Evolutionary conservation across 2,888 invertebrate genomes (phyloP).

Genomic region (Allygus modestus): DNA sequence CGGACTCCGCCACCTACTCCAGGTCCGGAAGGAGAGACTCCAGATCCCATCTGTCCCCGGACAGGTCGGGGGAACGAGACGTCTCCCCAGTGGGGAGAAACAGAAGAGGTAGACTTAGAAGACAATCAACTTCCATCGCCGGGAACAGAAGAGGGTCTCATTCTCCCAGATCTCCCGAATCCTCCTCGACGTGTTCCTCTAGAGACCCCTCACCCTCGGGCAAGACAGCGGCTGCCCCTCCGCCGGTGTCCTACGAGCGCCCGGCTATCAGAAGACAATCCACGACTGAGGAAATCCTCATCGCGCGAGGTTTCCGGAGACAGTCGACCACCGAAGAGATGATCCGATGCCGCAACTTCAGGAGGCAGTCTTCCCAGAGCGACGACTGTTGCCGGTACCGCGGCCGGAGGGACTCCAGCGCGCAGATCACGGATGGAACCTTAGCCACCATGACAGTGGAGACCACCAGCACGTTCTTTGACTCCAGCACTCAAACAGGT

Average conservation of each 20-base stretch:
- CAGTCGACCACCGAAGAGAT: slow-evolving; percentile 96
- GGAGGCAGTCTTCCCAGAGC: slow-evolving; percentile 93
- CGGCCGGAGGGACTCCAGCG: slow-evolving; percentile 89
- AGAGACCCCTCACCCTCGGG: slow-evolving; percentile 91
- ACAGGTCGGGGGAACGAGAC: slow-evolving; percentile 80
- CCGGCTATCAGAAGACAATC: slow-evolving; percentile 91
- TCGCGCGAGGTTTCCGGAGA: slow-evolving; percentile 91
- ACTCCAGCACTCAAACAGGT: slow-evolving; percentile 96
- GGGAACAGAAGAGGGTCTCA: slow-evolving; percentile 72
- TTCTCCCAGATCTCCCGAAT: slow-evolving; percentile 76
- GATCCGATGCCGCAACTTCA: slow-evolving; percentile 93
- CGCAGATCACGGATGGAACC: slow-evolving; percentile 94
- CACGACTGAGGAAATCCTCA: slow-evolving; percentile 94
- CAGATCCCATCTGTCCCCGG: slow-evolving; percentile 76
- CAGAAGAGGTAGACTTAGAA: slow-evolving; percentile 83
- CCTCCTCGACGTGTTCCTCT: slow-evolving; percentile 85
- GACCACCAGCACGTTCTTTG: slow-evolving; percentile 94
- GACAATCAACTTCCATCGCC: slow-evolving; percentile 89
- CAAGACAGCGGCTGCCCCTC: slow-evolving; percentile 74
- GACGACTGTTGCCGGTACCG: slow-evolving; percentile 82
- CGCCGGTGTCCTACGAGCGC: slow-evolving; percentile 75
- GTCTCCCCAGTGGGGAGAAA: slow-evolving; percentile 86
- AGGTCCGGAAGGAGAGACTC: slow-evolving; percentile 83
- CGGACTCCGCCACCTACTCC: slow-evolving; percentile 85
- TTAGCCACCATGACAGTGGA: slow-evolving; percentile 96